These are phyloP conservation scores for Gallinago jamesoni DNA, from an alignment of 2,113 vertebrate genomes.

Conservation along the genomic window DNA sequence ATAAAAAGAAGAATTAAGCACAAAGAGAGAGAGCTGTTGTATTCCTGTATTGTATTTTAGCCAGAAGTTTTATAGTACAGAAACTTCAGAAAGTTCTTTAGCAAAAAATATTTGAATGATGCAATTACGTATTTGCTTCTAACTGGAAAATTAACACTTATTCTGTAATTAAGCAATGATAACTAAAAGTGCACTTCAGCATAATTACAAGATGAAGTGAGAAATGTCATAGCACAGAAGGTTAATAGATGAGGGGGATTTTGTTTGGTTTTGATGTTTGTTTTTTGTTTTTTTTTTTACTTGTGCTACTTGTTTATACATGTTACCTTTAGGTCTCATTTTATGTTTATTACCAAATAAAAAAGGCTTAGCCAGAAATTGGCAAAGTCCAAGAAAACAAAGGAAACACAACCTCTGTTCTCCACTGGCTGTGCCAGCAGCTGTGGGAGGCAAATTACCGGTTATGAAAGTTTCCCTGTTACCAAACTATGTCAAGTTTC, in stretches of 20 bases:
- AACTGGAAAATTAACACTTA: background rate
- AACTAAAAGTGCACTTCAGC: background rate
- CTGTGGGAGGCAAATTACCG: background rate
- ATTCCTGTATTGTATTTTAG: background rate
- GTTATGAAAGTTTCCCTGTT: background rate
- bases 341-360: background rate
- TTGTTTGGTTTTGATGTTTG: background rate
- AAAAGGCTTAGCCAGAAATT: background rate
- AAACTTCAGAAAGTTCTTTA: background rate
- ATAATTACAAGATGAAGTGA: background rate
- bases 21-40: background rate
- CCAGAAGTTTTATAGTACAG: rapidly evolving
- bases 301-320: background rate
- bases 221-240: background rate
- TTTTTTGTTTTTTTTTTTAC: background rate
- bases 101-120: background rate
- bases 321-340: background rate
- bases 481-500: rapidly evolving
- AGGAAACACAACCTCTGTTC: background rate
- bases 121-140: background rate
- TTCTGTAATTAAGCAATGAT: background rate
- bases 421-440: rapidly evolving
- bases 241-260: background rate
- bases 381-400: background rate
- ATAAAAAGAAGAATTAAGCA: background rate